These are phyloP conservation scores for Catocala fraxini DNA, from an alignment of 2,888 invertebrate genomes.

Conservation along the genomic window DNA sequence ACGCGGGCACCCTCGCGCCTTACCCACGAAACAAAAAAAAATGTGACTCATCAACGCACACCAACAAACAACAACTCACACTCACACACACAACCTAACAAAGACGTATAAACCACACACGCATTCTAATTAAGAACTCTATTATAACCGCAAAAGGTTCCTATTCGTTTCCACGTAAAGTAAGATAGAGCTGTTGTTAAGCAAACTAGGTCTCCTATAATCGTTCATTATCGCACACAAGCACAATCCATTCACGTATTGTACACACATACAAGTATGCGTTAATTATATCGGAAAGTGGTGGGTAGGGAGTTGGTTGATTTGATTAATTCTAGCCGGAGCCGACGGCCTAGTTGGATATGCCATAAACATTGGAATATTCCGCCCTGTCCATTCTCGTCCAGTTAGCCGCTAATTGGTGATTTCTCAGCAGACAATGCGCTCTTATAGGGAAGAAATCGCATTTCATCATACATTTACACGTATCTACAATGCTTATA, in stretches of 20 bases:
- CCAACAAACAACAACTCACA: slow-evolving; percentile 76
- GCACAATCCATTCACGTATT: slow-evolving; percentile 76
- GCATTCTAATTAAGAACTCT: slow-evolving; percentile 76
- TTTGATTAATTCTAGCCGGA: slow-evolving; percentile 87
- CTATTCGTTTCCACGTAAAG: slow-evolving; percentile 42
- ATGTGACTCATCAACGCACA: slow-evolving; percentile 88
- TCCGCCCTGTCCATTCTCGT: slow-evolving; percentile 69
- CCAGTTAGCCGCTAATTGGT: slow-evolving; percentile 68
- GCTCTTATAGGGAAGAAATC: slow-evolving; percentile 31
- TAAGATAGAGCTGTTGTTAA: slow-evolving; percentile 71
- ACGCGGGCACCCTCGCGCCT: slow-evolving; percentile 83
- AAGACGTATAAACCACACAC: slow-evolving; percentile 61
- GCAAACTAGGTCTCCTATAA: slow-evolving; percentile 82
- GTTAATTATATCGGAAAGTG: slow-evolving; percentile 88
- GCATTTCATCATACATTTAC: slow-evolving; percentile 15
- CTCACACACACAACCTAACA: slow-evolving; percentile 58
- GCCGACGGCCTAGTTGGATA: slow-evolving; percentile 79
- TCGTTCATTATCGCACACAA: slow-evolving; percentile 87
- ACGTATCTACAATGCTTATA: slow-evolving; percentile 1
- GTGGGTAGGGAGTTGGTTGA: slow-evolving; percentile 86
- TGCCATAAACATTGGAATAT: slow-evolving; percentile 82
- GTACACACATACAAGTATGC: slow-evolving; percentile 82
- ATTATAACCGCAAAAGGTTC: slow-evolving; percentile 70
- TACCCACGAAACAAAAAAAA: slow-evolving; percentile 88
- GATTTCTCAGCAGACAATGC: slow-evolving; percentile 59